Conservation (phyloP, 1,140 invertebrate species). For the Caenorhabditis brenneri region DNA sequence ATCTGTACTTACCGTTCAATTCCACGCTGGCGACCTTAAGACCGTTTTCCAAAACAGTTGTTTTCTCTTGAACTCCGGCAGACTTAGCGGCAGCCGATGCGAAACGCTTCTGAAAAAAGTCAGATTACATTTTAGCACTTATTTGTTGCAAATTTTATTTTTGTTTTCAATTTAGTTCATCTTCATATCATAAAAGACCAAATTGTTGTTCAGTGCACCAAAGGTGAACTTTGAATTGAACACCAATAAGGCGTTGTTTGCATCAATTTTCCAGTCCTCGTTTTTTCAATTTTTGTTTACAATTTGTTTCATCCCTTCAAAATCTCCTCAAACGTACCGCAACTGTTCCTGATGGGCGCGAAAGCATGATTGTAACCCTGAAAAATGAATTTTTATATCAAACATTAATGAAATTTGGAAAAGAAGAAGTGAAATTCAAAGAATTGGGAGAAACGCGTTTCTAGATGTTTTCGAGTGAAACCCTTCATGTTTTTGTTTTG, state of each 20-base stretch:
- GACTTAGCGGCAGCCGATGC: neutral
- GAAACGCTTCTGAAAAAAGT: neutral
- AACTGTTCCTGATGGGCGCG: neutral
- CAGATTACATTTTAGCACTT: neutral
- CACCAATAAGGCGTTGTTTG: no score
- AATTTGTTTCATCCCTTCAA: neutral
- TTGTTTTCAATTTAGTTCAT: neutral
- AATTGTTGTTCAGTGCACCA: no score
- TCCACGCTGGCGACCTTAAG: neutral
- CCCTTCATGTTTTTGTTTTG: no score
- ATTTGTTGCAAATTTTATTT: neutral
- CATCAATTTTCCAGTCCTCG: neutral
- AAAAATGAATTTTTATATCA: neutral
- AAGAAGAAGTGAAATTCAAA: neutral
- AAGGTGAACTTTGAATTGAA: no score
- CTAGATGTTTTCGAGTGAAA: no score
- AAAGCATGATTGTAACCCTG: constrained; percentile 31
- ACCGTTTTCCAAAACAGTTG: neutral
- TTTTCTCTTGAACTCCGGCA: constrained; percentile 14
- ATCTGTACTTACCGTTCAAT: neutral
- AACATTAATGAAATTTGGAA: no score
- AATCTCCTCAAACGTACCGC: neutral
- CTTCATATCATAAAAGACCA: no score
- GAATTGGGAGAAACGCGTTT: neutral
- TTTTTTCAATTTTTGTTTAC: neutral